Base-by-base conservation (phyloP, 2,797 vertebrate species). In the Acrossocheilus fasciatus region DNA sequence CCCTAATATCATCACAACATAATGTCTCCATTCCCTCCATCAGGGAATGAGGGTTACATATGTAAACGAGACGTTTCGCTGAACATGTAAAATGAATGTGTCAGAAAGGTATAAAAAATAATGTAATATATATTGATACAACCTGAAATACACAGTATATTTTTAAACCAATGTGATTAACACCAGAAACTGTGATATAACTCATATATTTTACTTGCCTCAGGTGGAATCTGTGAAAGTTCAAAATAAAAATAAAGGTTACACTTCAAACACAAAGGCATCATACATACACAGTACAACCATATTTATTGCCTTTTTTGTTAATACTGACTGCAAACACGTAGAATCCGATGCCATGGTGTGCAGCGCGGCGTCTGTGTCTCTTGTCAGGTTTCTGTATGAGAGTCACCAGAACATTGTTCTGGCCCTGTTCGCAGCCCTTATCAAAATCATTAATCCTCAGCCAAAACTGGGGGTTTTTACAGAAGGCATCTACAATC, bases 321-420 rank as follows among this genome's bases (percentile, higher is more conserved):
- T 11, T 20, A 23, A 54, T 80, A 73, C 84, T 86, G 85, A 97
- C 97, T 92, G 92, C 89, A 89, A 95, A 98, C 43, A 98, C 81
- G 6, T 83, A 92, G 90, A 97, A 94, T 57, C 26, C 83, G 1
- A 86, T 86, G 6, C 54, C 43, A 18, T 86, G 89, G 66, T 91
- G 94, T 77, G 93, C 43, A 50, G 92, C 93, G 69, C 82, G 15
- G 59, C 92, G 93, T 47, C 95, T 91, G 90, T 96, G 95, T 82
- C 95, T 95, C 90, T 94, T 95, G 87, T 95, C 96, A 2, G 96
- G 95, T 91, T 96, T 98, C 93, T 98, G 97, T 90, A 98, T 95
- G 66, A 98, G 94, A n/a, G 97, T 96, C 89, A 98, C 94, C 85
- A 97, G 91, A 41, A 96, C 93, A 0, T 88, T 96, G 90, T 93